Evolutionary conservation across 2,888 invertebrate species (phyloP).

Genomic region (Idaea straminata): DNA sequence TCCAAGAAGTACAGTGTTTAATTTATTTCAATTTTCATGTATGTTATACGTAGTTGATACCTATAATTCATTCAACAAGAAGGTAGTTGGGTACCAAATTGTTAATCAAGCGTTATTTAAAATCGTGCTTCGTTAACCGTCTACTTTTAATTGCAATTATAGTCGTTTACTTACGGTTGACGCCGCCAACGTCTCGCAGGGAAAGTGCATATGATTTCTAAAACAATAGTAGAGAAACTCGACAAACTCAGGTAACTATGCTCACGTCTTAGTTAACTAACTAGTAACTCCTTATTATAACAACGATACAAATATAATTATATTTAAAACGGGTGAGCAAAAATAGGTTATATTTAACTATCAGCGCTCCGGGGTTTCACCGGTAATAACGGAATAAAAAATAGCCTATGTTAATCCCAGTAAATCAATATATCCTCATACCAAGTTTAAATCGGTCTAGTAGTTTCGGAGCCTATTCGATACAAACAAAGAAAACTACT

Average conservation of each 20-base stretch:
- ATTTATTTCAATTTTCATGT: conserved; percentile 3
- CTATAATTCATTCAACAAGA: no score
- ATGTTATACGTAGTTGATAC: background rate
- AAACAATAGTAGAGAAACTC: conserved; percentile 36
- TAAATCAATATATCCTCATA: no score
- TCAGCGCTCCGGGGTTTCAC: no score
- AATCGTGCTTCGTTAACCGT: background rate
- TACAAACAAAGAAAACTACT: no score
- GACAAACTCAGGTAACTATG: conserved; percentile 2
- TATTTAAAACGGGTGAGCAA: conserved; percentile 7
- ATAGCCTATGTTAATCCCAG: no score
- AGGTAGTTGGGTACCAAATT: no score
- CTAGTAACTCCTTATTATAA: conserved; percentile 9
- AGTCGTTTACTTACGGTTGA: background rate
- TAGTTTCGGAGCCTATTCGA: no score
- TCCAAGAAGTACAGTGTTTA: conserved; percentile 12
- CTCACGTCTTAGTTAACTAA: no score
- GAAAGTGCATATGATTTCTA: conserved; percentile 42
- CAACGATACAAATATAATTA: conserved; percentile 4
- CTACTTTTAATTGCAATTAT: background rate
- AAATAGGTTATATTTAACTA: conserved; percentile 4
- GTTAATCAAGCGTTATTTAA: no score
- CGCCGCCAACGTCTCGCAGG: conserved; percentile 23
- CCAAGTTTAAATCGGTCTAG: no score
- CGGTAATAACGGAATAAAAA: no score